Conservation (phyloP, 2,888 invertebrate genomes). For the Heliconius cydno region DNA sequence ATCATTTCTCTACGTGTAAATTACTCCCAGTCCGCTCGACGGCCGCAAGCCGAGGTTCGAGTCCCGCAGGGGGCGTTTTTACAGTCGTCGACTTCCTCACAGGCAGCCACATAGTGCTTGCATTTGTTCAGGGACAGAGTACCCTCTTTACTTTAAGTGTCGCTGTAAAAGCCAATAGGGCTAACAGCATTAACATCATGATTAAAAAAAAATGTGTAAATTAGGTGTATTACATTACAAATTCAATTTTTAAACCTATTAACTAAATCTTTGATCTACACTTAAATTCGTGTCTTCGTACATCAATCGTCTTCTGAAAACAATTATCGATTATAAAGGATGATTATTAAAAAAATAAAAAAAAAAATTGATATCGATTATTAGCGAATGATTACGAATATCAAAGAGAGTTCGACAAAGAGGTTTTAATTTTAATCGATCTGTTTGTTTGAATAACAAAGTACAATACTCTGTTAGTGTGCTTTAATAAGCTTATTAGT, state of each 20-base stretch:
- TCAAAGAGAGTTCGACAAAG: constrained; percentile 35
- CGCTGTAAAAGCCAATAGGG: too few species aligned
- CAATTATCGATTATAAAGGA: constrained; percentile 36
- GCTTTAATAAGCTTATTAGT: constrained; percentile 42
- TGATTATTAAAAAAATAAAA: constrained; percentile 37
- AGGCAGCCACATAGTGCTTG: too few species aligned
- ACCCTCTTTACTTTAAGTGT: too few species aligned
- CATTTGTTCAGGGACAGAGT: too few species aligned
- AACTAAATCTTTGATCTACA: constrained; percentile 24
- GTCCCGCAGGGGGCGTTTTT: too few species aligned
- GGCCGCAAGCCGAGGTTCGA: too few species aligned
- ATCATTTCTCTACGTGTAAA: neutral
- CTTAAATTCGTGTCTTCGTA: constrained; percentile 28
- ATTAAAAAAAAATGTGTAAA: neutral
- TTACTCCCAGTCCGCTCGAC: neutral
- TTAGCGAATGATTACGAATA: constrained; percentile 43
- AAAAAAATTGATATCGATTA: constrained; percentile 31
- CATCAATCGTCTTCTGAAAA: constrained; percentile 35
- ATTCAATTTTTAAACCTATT: neutral
- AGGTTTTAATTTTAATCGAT: constrained; percentile 40
- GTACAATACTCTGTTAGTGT: constrained; percentile 34
- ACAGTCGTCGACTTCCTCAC: too few species aligned
- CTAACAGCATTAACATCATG: too few species aligned
- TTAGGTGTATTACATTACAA: neutral
- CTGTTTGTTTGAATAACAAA: constrained; percentile 39